Percentiles rank a stretch among this genome's conserved stretches.
Conservation (phyloP, 2,113 vertebrate species). For the Crotalus horridus region DNA sequence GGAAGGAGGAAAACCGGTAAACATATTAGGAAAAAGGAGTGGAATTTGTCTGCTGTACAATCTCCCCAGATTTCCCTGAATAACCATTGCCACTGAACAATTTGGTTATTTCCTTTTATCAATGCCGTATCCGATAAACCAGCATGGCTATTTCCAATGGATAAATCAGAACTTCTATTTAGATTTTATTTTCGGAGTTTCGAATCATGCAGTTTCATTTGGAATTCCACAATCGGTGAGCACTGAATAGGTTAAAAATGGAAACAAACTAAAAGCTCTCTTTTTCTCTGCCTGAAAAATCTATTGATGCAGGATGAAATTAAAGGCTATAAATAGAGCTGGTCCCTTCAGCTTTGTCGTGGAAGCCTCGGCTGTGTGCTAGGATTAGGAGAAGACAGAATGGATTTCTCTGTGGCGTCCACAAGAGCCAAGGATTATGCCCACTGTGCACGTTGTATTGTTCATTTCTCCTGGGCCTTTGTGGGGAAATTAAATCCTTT, state of each 20-base stretch:
- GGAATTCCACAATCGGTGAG: constrained; percentile 57
- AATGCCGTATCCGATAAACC: constrained; percentile 38
- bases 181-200: constrained; percentile 43
- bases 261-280: constrained; percentile 59
- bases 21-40: neutral
- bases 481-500: constrained; percentile 59
- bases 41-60: neutral
- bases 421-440: constrained; percentile 70
- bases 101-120: neutral
- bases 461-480: constrained; percentile 60
- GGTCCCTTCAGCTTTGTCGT: constrained; percentile 66
- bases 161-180: neutral
- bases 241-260: constrained; percentile 63
- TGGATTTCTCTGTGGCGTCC: constrained; percentile 71
- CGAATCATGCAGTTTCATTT: constrained; percentile 41
- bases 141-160: neutral
- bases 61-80: accelerated
- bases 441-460: constrained; percentile 66
- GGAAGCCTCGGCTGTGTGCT: constrained; percentile 45
- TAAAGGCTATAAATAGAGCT: constrained; percentile 70
- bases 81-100: accelerated
- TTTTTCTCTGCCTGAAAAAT: constrained; percentile 63
- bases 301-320: constrained; percentile 70
- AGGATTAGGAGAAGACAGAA: constrained; percentile 70
- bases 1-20: neutral